Evolutionary conservation across 2,797 vertebrate species (phyloP).

Genomic region (Anguilla pacifica): DNA sequence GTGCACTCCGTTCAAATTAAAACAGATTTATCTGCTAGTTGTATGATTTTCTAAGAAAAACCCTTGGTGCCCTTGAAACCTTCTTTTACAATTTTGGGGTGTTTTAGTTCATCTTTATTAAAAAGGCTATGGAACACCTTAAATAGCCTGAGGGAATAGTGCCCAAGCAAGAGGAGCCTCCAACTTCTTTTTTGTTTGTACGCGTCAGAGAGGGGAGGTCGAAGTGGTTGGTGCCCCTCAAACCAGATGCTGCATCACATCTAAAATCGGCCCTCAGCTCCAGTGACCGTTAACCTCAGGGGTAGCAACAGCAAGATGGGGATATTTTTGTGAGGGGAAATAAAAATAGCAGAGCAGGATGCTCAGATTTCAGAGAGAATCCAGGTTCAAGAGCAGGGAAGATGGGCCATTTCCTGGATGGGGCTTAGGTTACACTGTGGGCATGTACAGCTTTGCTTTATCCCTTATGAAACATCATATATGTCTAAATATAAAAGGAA

Average conservation of each 20-base stretch:
- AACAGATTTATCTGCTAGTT: background rate
- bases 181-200: background rate
- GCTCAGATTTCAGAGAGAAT: slow-evolving; percentile 34
- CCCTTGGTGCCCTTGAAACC: background rate
- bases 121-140: background rate
- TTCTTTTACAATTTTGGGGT: background rate
- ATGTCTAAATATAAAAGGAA: background rate
- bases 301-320: slow-evolving; percentile 11
- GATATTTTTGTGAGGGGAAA: slow-evolving; percentile 30
- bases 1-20: background rate
- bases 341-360: slow-evolving; percentile 27
- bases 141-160: background rate
- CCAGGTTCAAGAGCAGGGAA: background rate
- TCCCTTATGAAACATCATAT: background rate
- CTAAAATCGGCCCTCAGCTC: background rate
- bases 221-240: background rate
- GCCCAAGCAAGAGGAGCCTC: background rate
- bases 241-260: slow-evolving; percentile 7
- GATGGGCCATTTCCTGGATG: background rate
- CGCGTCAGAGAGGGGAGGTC: background rate
- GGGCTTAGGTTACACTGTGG: background rate
- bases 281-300: background rate
- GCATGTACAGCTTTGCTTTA: background rate
- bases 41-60: background rate
- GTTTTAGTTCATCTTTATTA: background rate